phyloP scores from a whole-genome alignment of 1,140 invertebrate genomes.

The Triops cancriformis region DNA sequence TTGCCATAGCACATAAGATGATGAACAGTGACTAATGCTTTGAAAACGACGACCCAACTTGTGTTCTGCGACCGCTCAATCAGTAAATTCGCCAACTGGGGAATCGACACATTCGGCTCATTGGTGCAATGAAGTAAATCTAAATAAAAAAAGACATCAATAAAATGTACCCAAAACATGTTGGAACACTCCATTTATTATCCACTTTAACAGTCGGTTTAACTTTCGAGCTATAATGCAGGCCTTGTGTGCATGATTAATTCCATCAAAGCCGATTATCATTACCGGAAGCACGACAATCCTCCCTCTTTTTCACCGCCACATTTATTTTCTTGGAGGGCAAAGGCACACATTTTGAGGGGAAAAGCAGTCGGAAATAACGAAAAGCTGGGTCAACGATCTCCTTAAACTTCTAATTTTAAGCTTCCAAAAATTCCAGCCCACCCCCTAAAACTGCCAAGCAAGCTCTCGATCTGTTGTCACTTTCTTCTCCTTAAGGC shows the following conservation, averaged over 20 bases:
- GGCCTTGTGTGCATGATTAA: background rate
- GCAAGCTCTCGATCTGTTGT: background rate
- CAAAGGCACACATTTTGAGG: no score
- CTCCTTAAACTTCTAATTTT: background rate
- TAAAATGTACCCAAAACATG: background rate
- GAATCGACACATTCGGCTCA: constrained; percentile 99
- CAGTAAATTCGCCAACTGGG: constrained; percentile 93
- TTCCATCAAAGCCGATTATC: background rate
- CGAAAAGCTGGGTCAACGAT: background rate
- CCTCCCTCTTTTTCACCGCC: background rate
- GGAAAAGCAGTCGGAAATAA: background rate
- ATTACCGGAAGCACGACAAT: background rate
- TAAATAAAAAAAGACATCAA: constrained; percentile 48
- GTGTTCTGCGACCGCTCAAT: constrained; percentile 95
- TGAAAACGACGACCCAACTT: constrained; percentile 98
- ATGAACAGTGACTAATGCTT: constrained; percentile 95
- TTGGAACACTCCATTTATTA: background rate
- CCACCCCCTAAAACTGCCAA: background rate
- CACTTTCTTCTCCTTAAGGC: background rate
- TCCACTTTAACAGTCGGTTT: background rate
- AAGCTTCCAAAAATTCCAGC: background rate
- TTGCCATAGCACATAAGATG: constrained; percentile 99
- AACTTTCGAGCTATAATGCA: no score
- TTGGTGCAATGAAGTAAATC: constrained; percentile 99
- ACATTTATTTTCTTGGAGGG: background rate